Percentiles rank a stretch among this genome's conserved stretches.
Conservation (phyloP, 2,888 invertebrate species). For the Eupeodes latifasciatus region DNA sequence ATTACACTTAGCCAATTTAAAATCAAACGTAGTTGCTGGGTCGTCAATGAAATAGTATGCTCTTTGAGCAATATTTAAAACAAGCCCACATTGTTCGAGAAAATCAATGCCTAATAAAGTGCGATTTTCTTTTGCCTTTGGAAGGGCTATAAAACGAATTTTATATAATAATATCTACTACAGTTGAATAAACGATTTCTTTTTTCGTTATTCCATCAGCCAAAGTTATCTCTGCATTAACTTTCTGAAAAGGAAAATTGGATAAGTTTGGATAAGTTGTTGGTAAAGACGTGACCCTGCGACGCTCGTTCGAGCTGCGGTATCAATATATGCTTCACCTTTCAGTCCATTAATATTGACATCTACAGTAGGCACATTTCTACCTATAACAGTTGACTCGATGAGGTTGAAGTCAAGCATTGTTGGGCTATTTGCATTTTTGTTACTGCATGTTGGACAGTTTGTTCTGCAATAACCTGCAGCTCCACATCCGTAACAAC, state of each 20-base stretch:
- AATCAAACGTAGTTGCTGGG: conserved; percentile 13
- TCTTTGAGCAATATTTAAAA: conserved; percentile 5
- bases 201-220: conserved; percentile 7
- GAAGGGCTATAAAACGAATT: conserved; percentile 11
- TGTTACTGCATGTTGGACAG: conserved; percentile 36
- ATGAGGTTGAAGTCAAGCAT: conserved; percentile 39
- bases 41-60: conserved; percentile 17
- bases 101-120: not conserved
- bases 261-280: conserved; percentile 6
- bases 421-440: conserved; percentile 36
- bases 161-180: conserved; percentile 16
- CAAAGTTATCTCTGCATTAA: not conserved
- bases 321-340: conserved; percentile 19
- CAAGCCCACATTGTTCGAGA: not conserved
- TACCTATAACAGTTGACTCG: conserved; percentile 22
- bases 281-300: conserved; percentile 1
- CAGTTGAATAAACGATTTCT: conserved; percentile 6
- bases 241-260: conserved; percentile 2
- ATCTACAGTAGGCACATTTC: conserved; percentile 28
- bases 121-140: conserved; percentile 11
- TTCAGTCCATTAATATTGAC: conserved; percentile 31
- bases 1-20: conserved; percentile 24
- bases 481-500: conserved; percentile 32
- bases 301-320: conserved; percentile 1
- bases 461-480: conserved; percentile 45